Evolutionary conservation across 2,888 invertebrate species (phyloP).

Genomic region (Aricia artaxerxes): DNA sequence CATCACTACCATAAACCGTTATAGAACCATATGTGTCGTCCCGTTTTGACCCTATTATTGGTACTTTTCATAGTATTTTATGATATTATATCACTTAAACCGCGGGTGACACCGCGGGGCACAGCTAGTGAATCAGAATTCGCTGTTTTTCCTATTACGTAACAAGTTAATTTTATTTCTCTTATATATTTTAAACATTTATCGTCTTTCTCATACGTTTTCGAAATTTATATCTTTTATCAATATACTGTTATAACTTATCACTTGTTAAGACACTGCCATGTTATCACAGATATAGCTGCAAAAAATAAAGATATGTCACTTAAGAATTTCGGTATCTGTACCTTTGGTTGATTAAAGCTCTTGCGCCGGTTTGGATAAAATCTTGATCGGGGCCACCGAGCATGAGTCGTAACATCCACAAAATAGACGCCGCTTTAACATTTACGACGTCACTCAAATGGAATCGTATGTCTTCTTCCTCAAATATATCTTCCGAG

Average conservation of each 20-base stretch:
- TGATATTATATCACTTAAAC: background rate
- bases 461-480: slow-evolving; percentile 53
- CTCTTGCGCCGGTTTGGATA: slow-evolving; percentile 52
- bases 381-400: slow-evolving; percentile 53
- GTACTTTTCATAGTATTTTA: background rate
- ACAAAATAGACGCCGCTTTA: slow-evolving; percentile 63
- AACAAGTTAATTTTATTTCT: background rate
- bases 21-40: too few species aligned
- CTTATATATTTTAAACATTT: background rate
- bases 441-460: slow-evolving; percentile 54
- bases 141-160: background rate
- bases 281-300: slow-evolving; percentile 29
- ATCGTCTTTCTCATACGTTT: background rate
- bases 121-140: background rate
- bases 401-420: slow-evolving; percentile 56
- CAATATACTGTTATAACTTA: background rate
- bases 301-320: background rate
- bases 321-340: slow-evolving; percentile 14
- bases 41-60: too few species aligned
- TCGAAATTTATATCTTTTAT: background rate
- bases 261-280: slow-evolving; percentile 14
- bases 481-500: slow-evolving; percentile 49
- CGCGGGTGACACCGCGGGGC: too few species aligned
- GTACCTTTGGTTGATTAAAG: slow-evolving; percentile 55
- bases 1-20: too few species aligned